Percentiles rank a stretch among this genome's conserved stretches.
phyloP scores from a whole-genome alignment of 1,140 invertebrate species.

The Augochlora pura region DNA sequence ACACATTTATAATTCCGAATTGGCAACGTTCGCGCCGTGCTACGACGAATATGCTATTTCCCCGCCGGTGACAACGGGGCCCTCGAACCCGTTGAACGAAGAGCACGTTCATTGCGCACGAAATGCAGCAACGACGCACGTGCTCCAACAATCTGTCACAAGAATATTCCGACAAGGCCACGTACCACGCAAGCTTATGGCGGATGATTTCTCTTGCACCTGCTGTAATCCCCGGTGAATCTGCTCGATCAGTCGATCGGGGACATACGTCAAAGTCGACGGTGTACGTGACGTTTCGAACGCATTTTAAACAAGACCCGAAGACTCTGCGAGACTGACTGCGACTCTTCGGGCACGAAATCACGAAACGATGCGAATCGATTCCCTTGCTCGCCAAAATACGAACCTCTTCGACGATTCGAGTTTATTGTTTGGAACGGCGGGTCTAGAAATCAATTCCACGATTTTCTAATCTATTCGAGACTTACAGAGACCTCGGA shows the following conservation, averaged over 20 bases:
- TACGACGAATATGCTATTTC: constrained; percentile 35
- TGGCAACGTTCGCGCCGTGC: background rate
- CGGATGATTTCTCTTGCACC: constrained; percentile 11
- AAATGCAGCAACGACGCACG: constrained; percentile 47
- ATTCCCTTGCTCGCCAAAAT: background rate
- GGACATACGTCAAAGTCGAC: background rate
- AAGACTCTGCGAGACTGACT: background rate
- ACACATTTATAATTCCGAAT: constrained; percentile 6
- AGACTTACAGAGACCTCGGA: too few relatives aligned
- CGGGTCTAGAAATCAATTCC: too few relatives aligned
- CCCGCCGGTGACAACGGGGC: constrained; percentile 21
- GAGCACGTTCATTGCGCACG: constrained; percentile 44
- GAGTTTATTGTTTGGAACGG: too few relatives aligned
- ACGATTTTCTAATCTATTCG: too few relatives aligned
- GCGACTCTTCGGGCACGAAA: background rate
- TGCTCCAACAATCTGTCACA: constrained; percentile 54
- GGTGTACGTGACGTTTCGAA: background rate
- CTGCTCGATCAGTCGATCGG: background rate
- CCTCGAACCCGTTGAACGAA: constrained; percentile 10
- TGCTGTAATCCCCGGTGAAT: constrained; percentile 14
- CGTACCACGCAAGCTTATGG: constrained; percentile 16
- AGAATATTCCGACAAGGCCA: constrained; percentile 37
- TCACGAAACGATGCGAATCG: background rate
- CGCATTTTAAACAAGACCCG: background rate
- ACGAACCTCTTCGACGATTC: too few relatives aligned